These are phyloP conservation scores for Enhydra lutris DNA, from an alignment of 2,113 vertebrate genomes.

Conservation along the genomic window DNA sequence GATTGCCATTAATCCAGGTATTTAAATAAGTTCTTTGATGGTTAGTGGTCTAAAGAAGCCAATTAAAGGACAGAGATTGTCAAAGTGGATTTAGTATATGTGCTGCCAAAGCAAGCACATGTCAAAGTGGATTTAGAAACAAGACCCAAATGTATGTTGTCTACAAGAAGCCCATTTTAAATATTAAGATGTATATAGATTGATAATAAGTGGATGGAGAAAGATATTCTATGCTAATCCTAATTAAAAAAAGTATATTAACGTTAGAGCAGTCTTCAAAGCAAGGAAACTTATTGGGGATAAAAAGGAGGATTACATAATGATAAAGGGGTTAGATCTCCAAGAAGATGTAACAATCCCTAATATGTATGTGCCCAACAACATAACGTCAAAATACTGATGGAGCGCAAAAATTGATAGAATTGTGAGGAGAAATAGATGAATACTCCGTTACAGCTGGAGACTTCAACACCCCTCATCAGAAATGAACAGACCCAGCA, in stretches of 20 bases:
- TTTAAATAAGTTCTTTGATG: not conserved
- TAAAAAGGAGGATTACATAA: not conserved
- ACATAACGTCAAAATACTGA: not conserved
- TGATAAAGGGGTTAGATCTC: not conserved
- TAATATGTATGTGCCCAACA: not conserved
- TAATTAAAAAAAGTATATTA: not conserved
- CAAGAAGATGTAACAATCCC: not conserved
- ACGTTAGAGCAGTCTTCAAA: not conserved
- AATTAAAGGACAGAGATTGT: not conserved
- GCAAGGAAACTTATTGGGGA: not conserved
- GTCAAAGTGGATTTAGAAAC: not conserved
- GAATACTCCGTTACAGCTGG: not conserved
- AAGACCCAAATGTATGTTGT: not conserved
- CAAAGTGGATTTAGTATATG: not conserved
- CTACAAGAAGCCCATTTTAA: not conserved
- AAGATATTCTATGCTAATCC: not conserved
- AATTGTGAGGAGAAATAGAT: not conserved
- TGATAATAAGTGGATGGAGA: not conserved
- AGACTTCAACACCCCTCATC: not conserved
- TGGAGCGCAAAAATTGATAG: not conserved
- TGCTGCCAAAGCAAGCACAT: no score
- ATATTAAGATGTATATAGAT: not conserved
- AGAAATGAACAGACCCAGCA: not conserved
- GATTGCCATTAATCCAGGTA: not conserved
- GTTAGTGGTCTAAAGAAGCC: not conserved